Conservation (phyloP, 2,888 invertebrate species). For the Sarcophaga subvicina region DNA sequence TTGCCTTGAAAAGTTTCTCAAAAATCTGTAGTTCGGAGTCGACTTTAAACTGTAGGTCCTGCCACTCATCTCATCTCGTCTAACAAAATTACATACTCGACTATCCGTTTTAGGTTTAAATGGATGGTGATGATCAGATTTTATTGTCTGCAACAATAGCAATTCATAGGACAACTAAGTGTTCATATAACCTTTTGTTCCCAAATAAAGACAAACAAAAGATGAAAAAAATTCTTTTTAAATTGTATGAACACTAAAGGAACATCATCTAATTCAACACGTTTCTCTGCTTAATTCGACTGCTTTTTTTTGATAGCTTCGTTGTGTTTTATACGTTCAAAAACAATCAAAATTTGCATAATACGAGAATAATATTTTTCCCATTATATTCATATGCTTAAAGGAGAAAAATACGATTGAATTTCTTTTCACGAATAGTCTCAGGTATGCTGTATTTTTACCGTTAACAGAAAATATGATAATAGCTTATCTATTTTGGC, state of each 20-base stretch:
- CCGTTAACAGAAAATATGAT: slow-evolving; percentile 47
- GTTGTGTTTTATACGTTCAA: slow-evolving; percentile 69
- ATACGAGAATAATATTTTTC: slow-evolving; percentile 79
- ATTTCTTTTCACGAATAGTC: background rate
- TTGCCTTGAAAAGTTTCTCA: too few species aligned
- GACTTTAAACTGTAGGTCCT: too few species aligned
- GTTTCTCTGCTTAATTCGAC: slow-evolving; percentile 84
- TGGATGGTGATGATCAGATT: too few species aligned
- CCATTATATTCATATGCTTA: slow-evolving; percentile 54
- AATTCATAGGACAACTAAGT: too few species aligned
- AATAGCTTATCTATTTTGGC: slow-evolving; percentile 56
- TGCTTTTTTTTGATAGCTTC: slow-evolving; percentile 13
- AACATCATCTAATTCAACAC: slow-evolving; percentile 90
- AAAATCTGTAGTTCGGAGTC: too few species aligned
- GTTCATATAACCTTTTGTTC: too few species aligned
- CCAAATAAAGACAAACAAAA: slow-evolving; percentile 4
- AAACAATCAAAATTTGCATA: slow-evolving; percentile 79
- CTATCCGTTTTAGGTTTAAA: too few species aligned
- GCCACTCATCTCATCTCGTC: too few species aligned
- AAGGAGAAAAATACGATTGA: background rate
- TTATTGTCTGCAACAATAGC: too few species aligned
- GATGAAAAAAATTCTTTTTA: background rate
- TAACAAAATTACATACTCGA: too few species aligned
- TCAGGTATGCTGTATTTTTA: too few species aligned
- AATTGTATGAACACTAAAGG: slow-evolving; percentile 81